Evolutionary conservation across 1,140 invertebrate species (phyloP).

Genomic region (Bombus affinis): DNA sequence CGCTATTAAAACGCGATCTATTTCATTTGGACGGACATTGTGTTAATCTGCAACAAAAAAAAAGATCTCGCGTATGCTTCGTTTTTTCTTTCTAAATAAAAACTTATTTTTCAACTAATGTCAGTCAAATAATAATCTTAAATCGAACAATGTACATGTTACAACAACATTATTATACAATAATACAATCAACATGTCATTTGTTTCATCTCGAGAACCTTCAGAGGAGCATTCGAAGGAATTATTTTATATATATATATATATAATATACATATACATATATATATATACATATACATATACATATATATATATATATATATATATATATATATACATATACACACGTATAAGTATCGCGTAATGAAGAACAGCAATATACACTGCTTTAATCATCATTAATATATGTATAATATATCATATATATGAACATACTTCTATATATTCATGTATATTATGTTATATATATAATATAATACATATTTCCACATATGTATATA

Average conservation of each 20-base stretch:
- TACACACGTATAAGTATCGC: background rate
- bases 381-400: constrained; percentile 75
- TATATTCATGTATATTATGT: constrained; percentile 66
- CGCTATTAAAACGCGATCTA: constrained; percentile 28
- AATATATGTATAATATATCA: constrained; percentile 71
- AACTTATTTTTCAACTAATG: constrained; percentile 41
- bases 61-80: constrained; percentile 10
- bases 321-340: background rate
- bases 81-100: constrained; percentile 34
- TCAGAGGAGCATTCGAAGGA: constrained; percentile 10
- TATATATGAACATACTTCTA: constrained; percentile 61
- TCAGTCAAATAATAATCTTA: constrained; percentile 51
- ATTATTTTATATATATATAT: background rate
- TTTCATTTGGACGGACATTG: constrained; percentile 44
- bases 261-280: background rate
- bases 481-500: constrained; percentile 50
- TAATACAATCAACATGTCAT: constrained; percentile 34
- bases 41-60: constrained; percentile 51
- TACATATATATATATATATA: background rate
- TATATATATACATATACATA: background rate
- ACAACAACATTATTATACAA: constrained; percentile 39
- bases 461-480: constrained; percentile 63
- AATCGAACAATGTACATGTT: constrained; percentile 47
- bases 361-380: constrained; percentile 43
- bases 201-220: constrained; percentile 5